phyloP scores from a whole-genome alignment of 1,140 invertebrate genomes.

The Popillia japonica region DNA sequence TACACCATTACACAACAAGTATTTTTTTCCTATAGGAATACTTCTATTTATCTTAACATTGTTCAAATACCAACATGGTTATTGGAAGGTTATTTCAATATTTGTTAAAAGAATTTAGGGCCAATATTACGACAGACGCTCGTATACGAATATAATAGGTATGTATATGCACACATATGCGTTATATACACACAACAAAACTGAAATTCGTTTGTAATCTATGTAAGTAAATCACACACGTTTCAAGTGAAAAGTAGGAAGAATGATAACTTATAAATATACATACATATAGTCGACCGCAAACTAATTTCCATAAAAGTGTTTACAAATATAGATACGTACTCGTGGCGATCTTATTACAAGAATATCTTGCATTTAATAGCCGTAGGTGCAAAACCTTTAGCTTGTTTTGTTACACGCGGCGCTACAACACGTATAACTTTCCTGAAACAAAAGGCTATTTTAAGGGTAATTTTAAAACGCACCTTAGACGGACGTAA shows the following conservation, averaged over 20 bases:
- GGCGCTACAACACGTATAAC: too few species aligned
- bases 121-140: background rate
- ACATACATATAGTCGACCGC: background rate
- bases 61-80: background rate
- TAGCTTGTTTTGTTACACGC: background rate
- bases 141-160: background rate
- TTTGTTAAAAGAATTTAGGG: background rate
- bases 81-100: background rate
- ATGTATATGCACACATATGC: too few species aligned
- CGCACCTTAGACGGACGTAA: too few species aligned
- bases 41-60: background rate
- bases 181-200: background rate
- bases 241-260: background rate
- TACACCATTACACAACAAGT: background rate
- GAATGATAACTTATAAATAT: background rate
- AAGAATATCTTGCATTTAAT: background rate
- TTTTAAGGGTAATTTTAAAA: too few species aligned
- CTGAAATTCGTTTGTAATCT: background rate
- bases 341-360: background rate
- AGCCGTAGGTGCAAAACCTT: background rate
- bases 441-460: too few species aligned
- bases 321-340: background rate
- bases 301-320: constrained; percentile 1
- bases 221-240: background rate
- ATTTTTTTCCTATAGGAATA: background rate